Conservation (phyloP, 2,797 vertebrate genomes). For the Petrocephalus sullivani region DNA sequence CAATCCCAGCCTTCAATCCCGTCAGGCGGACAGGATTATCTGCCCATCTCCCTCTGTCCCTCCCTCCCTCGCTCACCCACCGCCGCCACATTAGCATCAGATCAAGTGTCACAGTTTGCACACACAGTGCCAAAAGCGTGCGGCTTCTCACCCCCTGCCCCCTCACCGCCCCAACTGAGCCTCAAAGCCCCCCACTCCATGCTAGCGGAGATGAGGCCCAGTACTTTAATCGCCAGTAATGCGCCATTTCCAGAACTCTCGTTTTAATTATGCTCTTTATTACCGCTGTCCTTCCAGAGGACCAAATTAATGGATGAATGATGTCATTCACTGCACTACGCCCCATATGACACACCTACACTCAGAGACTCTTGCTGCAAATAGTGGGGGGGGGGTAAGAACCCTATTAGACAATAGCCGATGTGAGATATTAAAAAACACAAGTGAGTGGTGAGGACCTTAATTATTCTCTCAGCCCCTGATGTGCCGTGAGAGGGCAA, state of each 20-base stretch:
- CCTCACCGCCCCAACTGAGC: slow-evolving; percentile 31
- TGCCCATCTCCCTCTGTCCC: slow-evolving; percentile 71
- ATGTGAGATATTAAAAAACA: slow-evolving; percentile 1
- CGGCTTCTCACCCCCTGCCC: slow-evolving; percentile 55
- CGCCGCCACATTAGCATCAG: slow-evolving; percentile 72
- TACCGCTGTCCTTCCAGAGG: slow-evolving; percentile 8
- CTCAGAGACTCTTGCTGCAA: not conserved
- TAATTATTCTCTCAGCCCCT: not conserved
- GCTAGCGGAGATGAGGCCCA: slow-evolving; percentile 4
- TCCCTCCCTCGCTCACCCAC: slow-evolving; percentile 57
- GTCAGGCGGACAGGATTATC: slow-evolving; percentile 79
- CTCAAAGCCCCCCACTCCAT: not conserved
- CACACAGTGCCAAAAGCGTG: slow-evolving; percentile 62
- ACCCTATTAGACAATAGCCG: not conserved
- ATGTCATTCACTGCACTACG: slow-evolving; percentile 8
- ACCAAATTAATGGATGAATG: slow-evolving; percentile 13
- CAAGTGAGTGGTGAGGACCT: not conserved
- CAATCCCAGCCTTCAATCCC: slow-evolving; percentile 81
- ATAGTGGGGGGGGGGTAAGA: not conserved
- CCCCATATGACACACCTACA: slow-evolving; percentile 8
- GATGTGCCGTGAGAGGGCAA: not conserved
- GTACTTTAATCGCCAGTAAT: not conserved
- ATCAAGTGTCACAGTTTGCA: slow-evolving; percentile 72
- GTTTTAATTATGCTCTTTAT: slow-evolving; percentile 19
- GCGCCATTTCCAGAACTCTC: slow-evolving; percentile 10